Percentiles rank a stretch among this genome's conserved stretches.
Conservation (phyloP, 2,113 vertebrate species). For the Bothrops jararaca region DNA sequence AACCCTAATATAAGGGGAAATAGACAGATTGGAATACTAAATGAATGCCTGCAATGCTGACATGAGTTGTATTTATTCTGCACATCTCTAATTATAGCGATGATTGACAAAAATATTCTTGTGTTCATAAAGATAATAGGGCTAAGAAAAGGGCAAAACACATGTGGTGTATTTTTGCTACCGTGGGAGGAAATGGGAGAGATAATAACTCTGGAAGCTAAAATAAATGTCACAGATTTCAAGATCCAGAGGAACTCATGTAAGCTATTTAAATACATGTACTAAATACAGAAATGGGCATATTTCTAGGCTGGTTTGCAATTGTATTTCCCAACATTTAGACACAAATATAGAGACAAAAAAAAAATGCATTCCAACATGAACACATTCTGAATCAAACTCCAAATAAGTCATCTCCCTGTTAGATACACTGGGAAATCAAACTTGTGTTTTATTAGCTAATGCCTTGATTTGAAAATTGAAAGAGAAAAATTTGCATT, state of each 20-base stretch:
- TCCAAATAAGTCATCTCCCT: constrained; percentile 49
- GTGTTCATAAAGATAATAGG: not conserved
- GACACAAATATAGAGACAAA: constrained; percentile 39
- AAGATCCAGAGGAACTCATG: not conserved
- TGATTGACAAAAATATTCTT: not conserved
- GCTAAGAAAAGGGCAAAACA: not conserved
- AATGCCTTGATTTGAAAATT: constrained; percentile 64
- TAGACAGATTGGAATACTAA: not conserved
- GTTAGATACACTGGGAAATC: constrained; percentile 63
- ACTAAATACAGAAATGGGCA: constrained; percentile 18
- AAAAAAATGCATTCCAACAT: constrained; percentile 35
- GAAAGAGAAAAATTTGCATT: constrained; percentile 77
- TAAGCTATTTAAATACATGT: not conserved
- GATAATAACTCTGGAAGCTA: not conserved
- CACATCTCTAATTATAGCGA: not conserved
- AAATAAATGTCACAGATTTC: not conserved
- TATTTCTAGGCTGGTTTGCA: constrained; percentile 11
- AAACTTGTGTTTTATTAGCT: constrained; percentile 72
- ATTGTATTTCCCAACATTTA: not conserved
- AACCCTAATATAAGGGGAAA: not conserved
- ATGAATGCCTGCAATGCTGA: not conserved
- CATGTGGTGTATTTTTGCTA: not conserved
- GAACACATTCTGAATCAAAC: constrained; percentile 47
- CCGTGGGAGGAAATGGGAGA: not conserved
- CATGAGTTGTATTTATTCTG: not conserved